phyloP scores from a whole-genome alignment of 2,113 vertebrate genomes.

The Amazona guildingii region DNA sequence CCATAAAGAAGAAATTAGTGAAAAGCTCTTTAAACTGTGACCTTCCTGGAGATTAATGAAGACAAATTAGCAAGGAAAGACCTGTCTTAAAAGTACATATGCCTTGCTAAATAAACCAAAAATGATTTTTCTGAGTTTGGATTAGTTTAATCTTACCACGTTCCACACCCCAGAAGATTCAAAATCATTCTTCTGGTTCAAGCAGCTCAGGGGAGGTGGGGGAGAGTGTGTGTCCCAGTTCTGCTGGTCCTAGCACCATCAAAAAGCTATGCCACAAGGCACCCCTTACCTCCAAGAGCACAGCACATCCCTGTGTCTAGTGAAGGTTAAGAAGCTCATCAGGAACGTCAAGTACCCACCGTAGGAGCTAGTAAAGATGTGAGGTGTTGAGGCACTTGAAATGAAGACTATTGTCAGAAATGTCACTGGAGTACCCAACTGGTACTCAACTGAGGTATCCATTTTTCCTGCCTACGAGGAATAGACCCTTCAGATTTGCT shows the following conservation, averaged over 20 bases:
- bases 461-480: not conserved
- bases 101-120: not conserved
- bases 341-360: not conserved
- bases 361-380: not conserved
- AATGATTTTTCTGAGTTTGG: not conserved
- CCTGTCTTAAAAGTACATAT: not conserved
- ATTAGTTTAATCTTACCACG: not conserved
- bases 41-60: not conserved
- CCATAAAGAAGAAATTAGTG: not conserved
- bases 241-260: not conserved
- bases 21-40: fast-evolving
- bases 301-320: not conserved
- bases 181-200: not conserved
- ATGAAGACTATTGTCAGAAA: not conserved
- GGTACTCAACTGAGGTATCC: not conserved
- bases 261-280: not conserved
- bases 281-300: not conserved
- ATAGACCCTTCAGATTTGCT: not conserved
- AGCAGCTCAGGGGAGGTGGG: not conserved
- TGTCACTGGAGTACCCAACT: not conserved
- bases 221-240: not conserved
- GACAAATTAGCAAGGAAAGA: not conserved
- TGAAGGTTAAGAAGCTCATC: not conserved
- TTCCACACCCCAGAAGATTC: not conserved
- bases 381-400: not conserved